Evolutionary conservation across 1,140 invertebrate genomes (phyloP).

Genomic region (Caenorhabditis elegans): DNA sequence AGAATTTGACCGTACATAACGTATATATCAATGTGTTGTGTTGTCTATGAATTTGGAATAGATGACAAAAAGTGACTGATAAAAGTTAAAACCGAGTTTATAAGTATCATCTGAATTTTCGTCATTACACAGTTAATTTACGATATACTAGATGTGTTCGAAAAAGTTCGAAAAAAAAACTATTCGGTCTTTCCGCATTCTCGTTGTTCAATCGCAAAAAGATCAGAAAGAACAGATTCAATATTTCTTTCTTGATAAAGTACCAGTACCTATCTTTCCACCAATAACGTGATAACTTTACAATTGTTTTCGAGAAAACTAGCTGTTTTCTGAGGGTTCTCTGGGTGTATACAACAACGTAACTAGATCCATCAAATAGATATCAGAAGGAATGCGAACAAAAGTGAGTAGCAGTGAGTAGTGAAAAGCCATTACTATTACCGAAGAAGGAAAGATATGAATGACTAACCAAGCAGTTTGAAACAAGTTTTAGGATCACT

Average conservation of each 20-base stretch:
- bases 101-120: too few relatives aligned
- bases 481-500: neutral
- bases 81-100: too few relatives aligned
- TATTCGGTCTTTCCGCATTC: neutral
- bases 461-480: neutral
- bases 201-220: neutral
- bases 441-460: neutral
- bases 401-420: neutral
- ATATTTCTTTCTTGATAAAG: too few relatives aligned
- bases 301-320: neutral
- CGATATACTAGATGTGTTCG: too few relatives aligned
- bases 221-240: too few relatives aligned
- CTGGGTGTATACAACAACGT: neutral
- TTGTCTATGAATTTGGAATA: too few relatives aligned
- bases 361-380: neutral
- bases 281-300: too few relatives aligned
- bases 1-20: too few relatives aligned
- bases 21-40: too few relatives aligned
- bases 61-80: too few relatives aligned
- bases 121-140: too few relatives aligned
- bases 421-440: neutral
- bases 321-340: neutral
- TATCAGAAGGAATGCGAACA: neutral
- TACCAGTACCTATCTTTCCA: too few relatives aligned
- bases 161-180: neutral